Evolutionary conservation across 2,888 invertebrate species (phyloP).

Genomic region (Cantharis nigra): DNA sequence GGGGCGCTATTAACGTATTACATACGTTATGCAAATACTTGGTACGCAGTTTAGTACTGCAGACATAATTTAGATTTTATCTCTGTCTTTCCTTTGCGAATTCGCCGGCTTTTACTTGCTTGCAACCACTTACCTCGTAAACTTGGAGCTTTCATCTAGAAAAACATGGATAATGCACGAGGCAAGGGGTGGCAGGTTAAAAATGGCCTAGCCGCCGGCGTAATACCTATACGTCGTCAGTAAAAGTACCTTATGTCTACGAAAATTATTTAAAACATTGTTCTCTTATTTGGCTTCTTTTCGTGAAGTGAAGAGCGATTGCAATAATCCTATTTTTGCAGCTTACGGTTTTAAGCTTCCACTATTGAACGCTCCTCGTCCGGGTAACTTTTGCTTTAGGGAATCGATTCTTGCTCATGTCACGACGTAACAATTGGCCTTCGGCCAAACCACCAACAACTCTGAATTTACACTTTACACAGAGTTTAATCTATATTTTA

Average conservation of each 20-base stretch:
- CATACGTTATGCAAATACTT: conserved; percentile 31
- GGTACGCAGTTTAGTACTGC: conserved; percentile 22
- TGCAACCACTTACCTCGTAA: conserved; percentile 30
- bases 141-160: conserved; percentile 30
- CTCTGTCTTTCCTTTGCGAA: conserved; percentile 12
- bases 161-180: conserved; percentile 30
- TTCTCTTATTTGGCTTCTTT: conserved; percentile 16
- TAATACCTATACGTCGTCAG: conserved; percentile 19
- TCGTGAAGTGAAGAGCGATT: conserved; percentile 23
- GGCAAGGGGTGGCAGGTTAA: conserved; percentile 24
- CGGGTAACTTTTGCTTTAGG: conserved; percentile 36
- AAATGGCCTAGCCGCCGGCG: conserved; percentile 18
- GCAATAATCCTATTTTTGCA: conserved; percentile 40
- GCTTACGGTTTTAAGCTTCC: conserved; percentile 34
- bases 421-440: conserved; percentile 31
- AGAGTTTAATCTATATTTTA: not conserved
- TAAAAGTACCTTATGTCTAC: conserved; percentile 27
- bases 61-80: conserved; percentile 26
- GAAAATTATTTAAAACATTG: conserved; percentile 21
- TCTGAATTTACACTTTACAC: conserved; percentile 29
- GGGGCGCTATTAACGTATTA: conserved; percentile 28
- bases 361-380: conserved; percentile 26
- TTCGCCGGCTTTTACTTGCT: conserved; percentile 8
- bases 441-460: conserved; percentile 27
- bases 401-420: conserved; percentile 31